Conservation (phyloP, 2,888 invertebrate species). For the Phengaris arion region DNA sequence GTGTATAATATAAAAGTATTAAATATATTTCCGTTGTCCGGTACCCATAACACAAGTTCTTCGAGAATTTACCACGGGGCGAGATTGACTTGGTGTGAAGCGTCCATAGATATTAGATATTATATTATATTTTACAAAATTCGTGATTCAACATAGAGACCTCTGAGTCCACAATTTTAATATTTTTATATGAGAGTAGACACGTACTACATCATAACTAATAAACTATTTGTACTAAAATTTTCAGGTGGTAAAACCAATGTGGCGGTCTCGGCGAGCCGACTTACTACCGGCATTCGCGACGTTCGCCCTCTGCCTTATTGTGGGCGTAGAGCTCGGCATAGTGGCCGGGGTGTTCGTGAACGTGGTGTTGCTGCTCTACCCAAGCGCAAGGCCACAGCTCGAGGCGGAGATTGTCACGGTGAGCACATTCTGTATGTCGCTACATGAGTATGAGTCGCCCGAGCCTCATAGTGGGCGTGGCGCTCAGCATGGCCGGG, state of each 20-base stretch:
- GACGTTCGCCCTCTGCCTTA: conserved; percentile 90
- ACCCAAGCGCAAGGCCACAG: conserved; percentile 89
- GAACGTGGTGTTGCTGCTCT: conserved; percentile 87
- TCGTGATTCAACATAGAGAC: too few relatives aligned
- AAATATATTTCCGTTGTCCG: too few relatives aligned
- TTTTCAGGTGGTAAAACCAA: conserved; percentile 85
- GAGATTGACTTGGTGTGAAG: too few relatives aligned
- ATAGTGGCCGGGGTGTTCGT: conserved; percentile 90
- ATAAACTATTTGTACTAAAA: too few relatives aligned
- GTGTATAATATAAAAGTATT: too few relatives aligned
- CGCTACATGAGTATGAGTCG: conserved; percentile 54
- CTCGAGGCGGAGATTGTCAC: conserved; percentile 85
- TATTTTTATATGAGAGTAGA: too few relatives aligned
- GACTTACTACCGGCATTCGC: conserved; percentile 88
- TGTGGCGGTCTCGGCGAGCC: conserved; percentile 92
- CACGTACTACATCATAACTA: too few relatives aligned
- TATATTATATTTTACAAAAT: too few relatives aligned
- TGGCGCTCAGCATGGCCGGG: conserved; percentile 92
- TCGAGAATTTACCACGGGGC: too few relatives aligned
- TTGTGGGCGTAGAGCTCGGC: conserved; percentile 91
- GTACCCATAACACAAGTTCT: too few relatives aligned
- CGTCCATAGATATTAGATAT: too few relatives aligned
- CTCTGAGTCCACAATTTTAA: too few relatives aligned
- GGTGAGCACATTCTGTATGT: conserved; percentile 59
- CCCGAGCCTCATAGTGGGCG: conserved; percentile 90